Conservation (phyloP, 2,888 invertebrate species). For the Masnerella sp. region DNA sequence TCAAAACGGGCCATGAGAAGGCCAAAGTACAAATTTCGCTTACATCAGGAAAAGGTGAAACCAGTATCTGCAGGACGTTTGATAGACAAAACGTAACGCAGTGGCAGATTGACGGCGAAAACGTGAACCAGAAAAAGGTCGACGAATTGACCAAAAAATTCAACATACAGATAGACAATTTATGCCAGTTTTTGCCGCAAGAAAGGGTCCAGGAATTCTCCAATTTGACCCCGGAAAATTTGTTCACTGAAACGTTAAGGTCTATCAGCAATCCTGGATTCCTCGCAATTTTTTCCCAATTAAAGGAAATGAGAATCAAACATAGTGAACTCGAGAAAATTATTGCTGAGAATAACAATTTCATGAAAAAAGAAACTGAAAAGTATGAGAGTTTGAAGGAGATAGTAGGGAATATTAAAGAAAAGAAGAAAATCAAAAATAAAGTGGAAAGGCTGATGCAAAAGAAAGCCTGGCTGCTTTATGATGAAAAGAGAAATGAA, state of each 20-base stretch:
- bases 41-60: slow-evolving; percentile 78
- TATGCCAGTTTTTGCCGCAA: slow-evolving; percentile 97
- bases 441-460: slow-evolving; percentile 81
- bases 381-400: slow-evolving; percentile 79
- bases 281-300: slow-evolving; percentile 79
- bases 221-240: slow-evolving; percentile 89
- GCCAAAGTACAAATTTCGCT: slow-evolving; percentile 88
- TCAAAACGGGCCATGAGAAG: slow-evolving; percentile 84
- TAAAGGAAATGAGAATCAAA: slow-evolving; percentile 80
- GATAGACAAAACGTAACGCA: slow-evolving; percentile 79
- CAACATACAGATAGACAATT: slow-evolving; percentile 85
- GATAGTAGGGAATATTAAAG: slow-evolving; percentile 84
- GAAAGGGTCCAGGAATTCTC: slow-evolving; percentile 97
- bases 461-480: slow-evolving; percentile 85
- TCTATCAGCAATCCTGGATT: slow-evolving; percentile 85
- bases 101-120: slow-evolving; percentile 82
- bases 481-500: slow-evolving; percentile 80
- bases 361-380: slow-evolving; percentile 79
- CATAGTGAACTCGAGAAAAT: slow-evolving; percentile 77
- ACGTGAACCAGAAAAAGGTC: slow-evolving; percentile 79
- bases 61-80: slow-evolving; percentile 82
- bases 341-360: slow-evolving; percentile 78
- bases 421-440: slow-evolving; percentile 82
- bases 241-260: slow-evolving; percentile 90
- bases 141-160: slow-evolving; percentile 78